A percentile compares a stretch with the other conserved stretches of the same genome.
phyloP scores from a whole-genome alignment of 2,888 invertebrate species.

The Torymus texanus region DNA sequence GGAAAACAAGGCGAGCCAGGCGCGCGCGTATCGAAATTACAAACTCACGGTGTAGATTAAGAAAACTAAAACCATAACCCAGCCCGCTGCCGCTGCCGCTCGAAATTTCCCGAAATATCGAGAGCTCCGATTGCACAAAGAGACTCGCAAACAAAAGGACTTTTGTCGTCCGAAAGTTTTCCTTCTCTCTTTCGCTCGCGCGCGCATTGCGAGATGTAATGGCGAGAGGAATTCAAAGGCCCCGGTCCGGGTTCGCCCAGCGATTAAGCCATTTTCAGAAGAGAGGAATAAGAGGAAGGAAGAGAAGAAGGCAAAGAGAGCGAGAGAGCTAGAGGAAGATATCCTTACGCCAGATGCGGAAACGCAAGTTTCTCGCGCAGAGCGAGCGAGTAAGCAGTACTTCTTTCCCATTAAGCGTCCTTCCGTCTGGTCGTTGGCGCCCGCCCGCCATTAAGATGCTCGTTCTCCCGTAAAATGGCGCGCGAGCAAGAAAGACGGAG shows the following conservation, averaged over 20 bases:
- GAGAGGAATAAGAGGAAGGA: neutral
- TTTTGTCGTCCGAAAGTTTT: conserved; percentile 37
- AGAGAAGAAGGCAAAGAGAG: conserved; percentile 15
- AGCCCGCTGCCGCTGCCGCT: neutral
- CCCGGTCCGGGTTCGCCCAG: neutral
- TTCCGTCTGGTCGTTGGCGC: conserved; percentile 67
- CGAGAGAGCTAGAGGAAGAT: conserved; percentile 59
- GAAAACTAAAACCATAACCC: conserved; percentile 44
- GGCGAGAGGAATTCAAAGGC: conserved; percentile 35
- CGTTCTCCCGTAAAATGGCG: conserved; percentile 71
- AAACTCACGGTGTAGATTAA: conserved; percentile 34
- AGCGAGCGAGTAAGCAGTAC: conserved; percentile 52
- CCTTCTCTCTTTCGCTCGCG: neutral
- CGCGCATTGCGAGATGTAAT: conserved; percentile 20
- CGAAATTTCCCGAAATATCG: conserved; percentile 42
- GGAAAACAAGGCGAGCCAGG: neutral
- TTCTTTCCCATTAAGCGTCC: conserved; percentile 72
- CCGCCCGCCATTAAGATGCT: conserved; percentile 71
- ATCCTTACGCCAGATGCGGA: conserved; percentile 60
- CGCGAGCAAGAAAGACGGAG: conserved; percentile 43
- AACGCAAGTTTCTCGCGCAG: conserved; percentile 50
- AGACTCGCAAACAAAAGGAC: conserved; percentile 21
- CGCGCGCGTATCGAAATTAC: conserved; percentile 16
- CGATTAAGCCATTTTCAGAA: conserved; percentile 54
- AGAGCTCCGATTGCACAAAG: neutral